Evolutionary conservation across 2,888 invertebrate species (phyloP), one percentile per base, ranked within the genome.

Genomic region (Agrochola lota): DNA sequence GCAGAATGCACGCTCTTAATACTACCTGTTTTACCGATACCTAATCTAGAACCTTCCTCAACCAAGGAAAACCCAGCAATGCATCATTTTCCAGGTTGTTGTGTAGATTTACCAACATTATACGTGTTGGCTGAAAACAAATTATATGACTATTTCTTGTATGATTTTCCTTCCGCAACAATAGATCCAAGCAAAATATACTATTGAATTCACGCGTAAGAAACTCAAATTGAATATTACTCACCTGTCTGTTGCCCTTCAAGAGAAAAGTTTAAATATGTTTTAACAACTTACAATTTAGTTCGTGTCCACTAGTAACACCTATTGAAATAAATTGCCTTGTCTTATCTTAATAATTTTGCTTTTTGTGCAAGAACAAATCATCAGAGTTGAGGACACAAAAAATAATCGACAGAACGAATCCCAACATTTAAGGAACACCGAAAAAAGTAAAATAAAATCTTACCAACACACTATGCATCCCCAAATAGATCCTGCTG

Each of bases 401-500:
- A 9, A 43, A 60, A 26, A 15, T 11, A 69, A 17, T 40, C 4
- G 12, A 20, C n/a, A 17, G n/a, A n/a, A 40, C 57, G 6, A 40
- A 20, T 12, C 8, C 5, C 30, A 43, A 64, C 6, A n/a, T 11
- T 55, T 17, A 7, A n/a, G 2, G 7, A 20, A 57, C 17, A 17
- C 17, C 7, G 20, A 75, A 46, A 26, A 73, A 23, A 60, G 17
- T 55, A 26, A 74, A 83, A 30, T 3, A 40, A 52, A 9, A 52
- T 52, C 97, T 97, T 95, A 98, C 98, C 97, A 99, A 95, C 83
- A 99, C 98, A 89, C 98, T 98, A 92, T 99, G 99, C 99, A 99
- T 99, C 87, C 99, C 99, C 71, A 99, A 97, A 94, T 99, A 99
- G 23, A 99, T 94, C 89, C 99, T 97, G 95, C 99, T 99, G 72